Evolutionary conservation across 2,113 vertebrate species (phyloP).

Genomic region (Vanacampus margaritifer): DNA sequence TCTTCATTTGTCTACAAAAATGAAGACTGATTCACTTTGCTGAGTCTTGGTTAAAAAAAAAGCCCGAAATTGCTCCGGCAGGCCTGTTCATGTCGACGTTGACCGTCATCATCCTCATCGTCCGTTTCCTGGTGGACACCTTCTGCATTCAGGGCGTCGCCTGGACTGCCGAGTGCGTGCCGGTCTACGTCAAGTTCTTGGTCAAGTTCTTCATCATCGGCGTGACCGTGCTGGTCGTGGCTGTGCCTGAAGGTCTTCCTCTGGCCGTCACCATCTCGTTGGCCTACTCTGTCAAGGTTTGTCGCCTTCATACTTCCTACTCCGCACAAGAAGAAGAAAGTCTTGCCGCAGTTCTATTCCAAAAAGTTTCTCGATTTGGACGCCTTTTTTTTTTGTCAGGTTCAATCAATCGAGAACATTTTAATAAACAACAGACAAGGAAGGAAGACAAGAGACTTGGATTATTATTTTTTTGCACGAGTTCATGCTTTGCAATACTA

Average conservation of each 20-base stretch:
- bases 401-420: too few species aligned
- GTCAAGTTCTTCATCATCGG: slow-evolving; percentile 99
- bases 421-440: too few species aligned
- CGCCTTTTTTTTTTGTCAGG: too few species aligned
- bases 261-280: slow-evolving; percentile 97
- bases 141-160: slow-evolving; percentile 88
- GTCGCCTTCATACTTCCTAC: neutral
- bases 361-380: too few species aligned
- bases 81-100: slow-evolving; percentile 92
- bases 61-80: too few species aligned
- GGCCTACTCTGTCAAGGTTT: slow-evolving; percentile 96
- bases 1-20: too few species aligned
- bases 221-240: slow-evolving; percentile 95
- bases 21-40: too few species aligned
- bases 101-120: slow-evolving; percentile 93
- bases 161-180: slow-evolving; percentile 85
- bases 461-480: too few species aligned
- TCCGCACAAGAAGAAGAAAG: neutral
- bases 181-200: slow-evolving; percentile 93
- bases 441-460: too few species aligned
- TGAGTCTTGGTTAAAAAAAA: too few species aligned
- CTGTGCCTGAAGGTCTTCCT: slow-evolving; percentile 96
- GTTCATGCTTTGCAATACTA: too few species aligned
- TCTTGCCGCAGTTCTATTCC: neutral
- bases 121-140: slow-evolving; percentile 90